Percentiles rank a stretch among this genome's conserved stretches.
Evolutionary conservation across 2,797 vertebrate genomes (phyloP).

Genomic region (Aplochiton taeniatus): DNA sequence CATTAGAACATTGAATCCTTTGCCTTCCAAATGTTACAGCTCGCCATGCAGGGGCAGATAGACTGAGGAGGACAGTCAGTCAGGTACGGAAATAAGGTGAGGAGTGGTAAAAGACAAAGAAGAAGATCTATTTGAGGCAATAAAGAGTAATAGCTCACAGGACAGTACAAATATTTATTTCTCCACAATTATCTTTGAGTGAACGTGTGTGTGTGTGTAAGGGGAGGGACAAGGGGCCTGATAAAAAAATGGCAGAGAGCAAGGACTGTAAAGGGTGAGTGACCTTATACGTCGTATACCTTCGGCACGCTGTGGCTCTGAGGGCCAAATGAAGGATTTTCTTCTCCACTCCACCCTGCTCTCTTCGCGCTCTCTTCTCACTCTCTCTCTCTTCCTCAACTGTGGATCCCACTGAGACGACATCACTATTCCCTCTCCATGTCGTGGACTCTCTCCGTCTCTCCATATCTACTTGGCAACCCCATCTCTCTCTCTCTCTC

Average conservation of each 20-base stretch:
- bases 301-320: slow-evolving; percentile 51
- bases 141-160: slow-evolving; percentile 60
- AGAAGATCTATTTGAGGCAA: slow-evolving; percentile 45
- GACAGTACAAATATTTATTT: slow-evolving; percentile 54
- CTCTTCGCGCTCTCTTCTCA: too few species aligned
- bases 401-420: too few species aligned
- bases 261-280: slow-evolving; percentile 67
- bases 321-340: slow-evolving; percentile 66
- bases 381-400: too few species aligned
- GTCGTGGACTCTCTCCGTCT: too few species aligned
- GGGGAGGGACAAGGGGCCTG: slow-evolving; percentile 34
- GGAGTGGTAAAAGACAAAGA: not conserved
- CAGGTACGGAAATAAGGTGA: not conserved
- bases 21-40: not conserved
- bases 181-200: slow-evolving; percentile 64
- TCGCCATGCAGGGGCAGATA: not conserved
- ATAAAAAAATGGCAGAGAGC: slow-evolving; percentile 48
- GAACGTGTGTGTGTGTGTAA: slow-evolving; percentile 15
- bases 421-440: too few species aligned
- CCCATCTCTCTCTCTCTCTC: too few species aligned
- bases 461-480: too few species aligned
- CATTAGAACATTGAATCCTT: not conserved
- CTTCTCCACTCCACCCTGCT: slow-evolving; percentile 35
- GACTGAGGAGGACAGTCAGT: not conserved
- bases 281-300: slow-evolving; percentile 64